Evolutionary conservation across 2,888 invertebrate genomes (phyloP), one percentile per base, ranked within the genome.

Genomic region (Odontocerum albicorne): DNA sequence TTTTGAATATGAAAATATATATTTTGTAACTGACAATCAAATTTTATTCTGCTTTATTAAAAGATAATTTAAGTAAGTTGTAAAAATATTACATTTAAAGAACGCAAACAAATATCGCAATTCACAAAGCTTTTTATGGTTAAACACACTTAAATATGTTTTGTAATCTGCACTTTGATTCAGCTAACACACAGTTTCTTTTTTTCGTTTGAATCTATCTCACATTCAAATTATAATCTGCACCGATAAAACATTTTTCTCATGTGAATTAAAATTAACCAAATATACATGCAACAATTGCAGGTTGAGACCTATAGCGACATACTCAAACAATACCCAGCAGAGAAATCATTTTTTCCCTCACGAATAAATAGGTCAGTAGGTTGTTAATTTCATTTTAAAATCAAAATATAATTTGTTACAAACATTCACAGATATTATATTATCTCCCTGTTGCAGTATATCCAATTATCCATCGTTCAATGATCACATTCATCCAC

Each of bases 401-500:
- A 4, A 35, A 35, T 7, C 8, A 35, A 12, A 7, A 35, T n/a
- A n/a, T 35, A 12, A n/a, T 35, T 35, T 7, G 13, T 4, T n/a
- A 35, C 8, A 12, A 17, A n/a, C n/a, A 19, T 20, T 49, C 43
- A 33, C 40, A 45, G 40, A 32, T 45, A 20, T 47, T 13, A 50
- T 47, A 21, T 42, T 42, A 20, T 43, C 43, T 15, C 38, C 19
- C 45, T 58, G 40, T 66, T 76, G 63, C 77, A 87, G 87, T 78
- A 87, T 87, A 81, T 87, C 87, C 65, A 87, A 87, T 73, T 86
- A 86, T 74, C 85, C 85, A 66, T 88, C 86, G 72, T 89, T 87
- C 81, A 88, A 85, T 80, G 88, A 89, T 68, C 85, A 88, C 73
- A 88, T 90, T 68, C 88, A 92, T 77, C 92, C 91, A 66, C 91